Evolutionary conservation across 2,888 invertebrate genomes (phyloP), one percentile per base, ranked within the genome.

Genomic region (Cantharis rufa): DNA sequence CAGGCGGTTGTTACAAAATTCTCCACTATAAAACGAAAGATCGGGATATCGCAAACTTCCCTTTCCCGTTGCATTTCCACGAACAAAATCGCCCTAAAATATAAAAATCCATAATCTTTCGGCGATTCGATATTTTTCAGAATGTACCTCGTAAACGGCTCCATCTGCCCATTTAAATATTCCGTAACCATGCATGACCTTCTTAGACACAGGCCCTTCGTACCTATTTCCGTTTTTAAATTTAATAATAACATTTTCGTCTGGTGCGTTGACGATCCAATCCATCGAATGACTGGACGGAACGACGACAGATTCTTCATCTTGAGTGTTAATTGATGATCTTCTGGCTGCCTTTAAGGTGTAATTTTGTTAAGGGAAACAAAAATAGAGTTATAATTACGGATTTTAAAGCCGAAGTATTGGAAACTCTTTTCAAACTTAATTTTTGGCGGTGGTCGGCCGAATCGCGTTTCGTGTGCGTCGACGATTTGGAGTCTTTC

Each of bases 161-260:
- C 92, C 92, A 84, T 92, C 89, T 1, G 88, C 85, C 92, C 92
- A 92, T 73, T 87, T 88, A 83, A 90, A 92, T 3, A 88, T 88
- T 4, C 92, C 92, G 79, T 89, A 87, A 1, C 92, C 92, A 80
- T 92, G 88, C 90, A 92, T 91, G 80, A 90, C 86, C 82, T 89
- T 90, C 85, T 89, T 89, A 15, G 89, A 89, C 72, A 91, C 87
- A 61, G 87, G 85, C 18, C 92, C 92, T 83, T 89, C 89, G 81
- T 92, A 92, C 1, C 86, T 72, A 82, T 92, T 92, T 11, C 90
- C 91, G 84, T 91, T 92, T 78, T 86, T 88, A 81, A 92, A 92
- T 75, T 79, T 86, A 71, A 92, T 89, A 71, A 88, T 82, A 11
- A 88, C 91, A 77, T 86, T 86, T 85, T 90, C 90, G 28, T 77